phyloP scores from a whole-genome alignment of 2,113 vertebrate genomes.

The Platysternon megacephalum region DNA sequence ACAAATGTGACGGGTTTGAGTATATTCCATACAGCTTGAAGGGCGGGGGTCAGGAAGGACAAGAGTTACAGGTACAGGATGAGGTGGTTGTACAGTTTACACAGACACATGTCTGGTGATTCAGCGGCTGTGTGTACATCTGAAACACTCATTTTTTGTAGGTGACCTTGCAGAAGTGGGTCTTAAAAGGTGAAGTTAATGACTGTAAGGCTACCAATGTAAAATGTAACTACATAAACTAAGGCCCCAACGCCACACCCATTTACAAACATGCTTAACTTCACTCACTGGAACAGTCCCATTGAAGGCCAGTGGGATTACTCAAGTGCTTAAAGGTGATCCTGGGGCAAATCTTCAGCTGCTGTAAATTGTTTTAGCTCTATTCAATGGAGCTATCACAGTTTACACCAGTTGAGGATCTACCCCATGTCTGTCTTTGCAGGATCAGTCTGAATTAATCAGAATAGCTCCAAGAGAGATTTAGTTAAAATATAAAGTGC shows the following conservation, averaged over 20 bases:
- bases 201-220: background rate
- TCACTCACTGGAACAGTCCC: background rate
- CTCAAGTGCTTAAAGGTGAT: background rate
- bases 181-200: background rate
- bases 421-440: background rate
- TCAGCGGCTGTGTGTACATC: background rate
- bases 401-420: background rate
- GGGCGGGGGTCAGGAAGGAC: background rate
- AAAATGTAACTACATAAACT: background rate
- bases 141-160: background rate
- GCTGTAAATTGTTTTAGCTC: background rate
- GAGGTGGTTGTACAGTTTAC: background rate
- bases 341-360: background rate
- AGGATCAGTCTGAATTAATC: background rate
- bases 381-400: too few species aligned
- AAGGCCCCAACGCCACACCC: background rate
- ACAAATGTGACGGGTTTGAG: background rate
- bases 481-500: background rate
- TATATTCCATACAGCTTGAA: background rate
- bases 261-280: background rate
- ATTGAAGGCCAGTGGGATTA: background rate
- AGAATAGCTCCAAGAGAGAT: background rate
- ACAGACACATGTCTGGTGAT: background rate
- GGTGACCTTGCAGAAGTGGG: background rate
- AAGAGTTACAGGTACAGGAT: background rate